Evolutionary conservation across 2,888 invertebrate species (phyloP), one percentile per base, ranked within the genome.

Genomic region (Hyposoter dolosus): DNA sequence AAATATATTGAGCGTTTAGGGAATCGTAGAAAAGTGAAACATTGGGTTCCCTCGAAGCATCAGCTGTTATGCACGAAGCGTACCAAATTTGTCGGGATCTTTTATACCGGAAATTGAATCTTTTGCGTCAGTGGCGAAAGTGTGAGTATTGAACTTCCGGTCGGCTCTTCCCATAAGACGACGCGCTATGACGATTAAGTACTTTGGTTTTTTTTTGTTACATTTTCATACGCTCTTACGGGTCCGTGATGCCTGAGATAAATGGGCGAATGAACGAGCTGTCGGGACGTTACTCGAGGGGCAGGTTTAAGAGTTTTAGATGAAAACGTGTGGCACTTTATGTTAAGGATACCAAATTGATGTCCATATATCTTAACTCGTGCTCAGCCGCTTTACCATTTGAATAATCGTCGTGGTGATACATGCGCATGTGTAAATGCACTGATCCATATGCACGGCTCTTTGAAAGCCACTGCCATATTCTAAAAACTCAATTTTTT

Each of bases 301-400:
- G 47, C 72, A 56, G 32, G 78, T 78, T 77, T 78, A 66, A 83
- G 68, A 83, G 78, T 66, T 74, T 56, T 19, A 74, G 74, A 83
- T 78, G 66, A 66, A 83, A 74, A 66, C 60, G 83, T 78, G 78
- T 47, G 60, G 50, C 60, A 32, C 63, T 63, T 32, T 28, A 28
- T 28, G 32, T 63, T 17, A 63, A 63, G 32, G 32, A 35, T 32
- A 32, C 28, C 15, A 32, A 63, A 63, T 32, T 50, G n/a, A 7
- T 19, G n/a, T 10, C 53, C 10, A 56, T 23, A 19, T 10, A n/a
- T 19, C 19, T 56, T 23, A 56, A 56, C 53, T 56, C 53, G 53
- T 0, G 19, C 19, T 56, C 19, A 56, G 53, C 19, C 19, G 19
- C 10, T 0, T 56, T 19, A 10, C 19, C 53, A 56, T 56, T 56